Conservation (phyloP, 1,140 invertebrate species). For the Mercenaria mercenaria region DNA sequence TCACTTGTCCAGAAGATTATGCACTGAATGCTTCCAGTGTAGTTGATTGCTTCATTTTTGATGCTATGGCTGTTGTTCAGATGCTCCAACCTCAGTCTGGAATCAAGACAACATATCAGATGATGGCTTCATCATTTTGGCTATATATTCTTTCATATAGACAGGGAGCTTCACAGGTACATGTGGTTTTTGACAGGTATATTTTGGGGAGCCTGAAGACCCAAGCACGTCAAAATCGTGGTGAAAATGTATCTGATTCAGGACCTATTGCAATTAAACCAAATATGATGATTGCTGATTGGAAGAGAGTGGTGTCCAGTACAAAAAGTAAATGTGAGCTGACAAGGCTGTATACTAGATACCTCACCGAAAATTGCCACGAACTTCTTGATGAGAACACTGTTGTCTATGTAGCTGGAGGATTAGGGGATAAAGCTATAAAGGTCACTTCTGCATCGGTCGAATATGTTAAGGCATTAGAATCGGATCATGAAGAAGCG, state of each 20-base stretch:
- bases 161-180: background rate
- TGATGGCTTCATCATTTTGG: background rate
- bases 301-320: background rate
- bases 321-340: background rate
- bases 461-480: background rate
- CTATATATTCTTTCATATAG: background rate
- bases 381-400: background rate
- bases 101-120: background rate
- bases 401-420: background rate
- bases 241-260: background rate
- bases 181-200: background rate
- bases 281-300: background rate
- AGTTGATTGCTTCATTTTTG: background rate
- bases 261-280: background rate
- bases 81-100: background rate
- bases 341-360: background rate
- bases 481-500: background rate
- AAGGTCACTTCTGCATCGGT: background rate
- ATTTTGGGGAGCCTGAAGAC: background rate
- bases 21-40: background rate
- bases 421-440: background rate
- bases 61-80: conserved; percentile 29
- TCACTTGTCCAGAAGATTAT: no score
- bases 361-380: background rate
- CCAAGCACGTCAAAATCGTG: background rate